A percentile compares a stretch with the other conserved stretches of the same genome.
Evolutionary conservation across 2,888 invertebrate species (phyloP).

Genomic region (Eretmocerus hayati): DNA sequence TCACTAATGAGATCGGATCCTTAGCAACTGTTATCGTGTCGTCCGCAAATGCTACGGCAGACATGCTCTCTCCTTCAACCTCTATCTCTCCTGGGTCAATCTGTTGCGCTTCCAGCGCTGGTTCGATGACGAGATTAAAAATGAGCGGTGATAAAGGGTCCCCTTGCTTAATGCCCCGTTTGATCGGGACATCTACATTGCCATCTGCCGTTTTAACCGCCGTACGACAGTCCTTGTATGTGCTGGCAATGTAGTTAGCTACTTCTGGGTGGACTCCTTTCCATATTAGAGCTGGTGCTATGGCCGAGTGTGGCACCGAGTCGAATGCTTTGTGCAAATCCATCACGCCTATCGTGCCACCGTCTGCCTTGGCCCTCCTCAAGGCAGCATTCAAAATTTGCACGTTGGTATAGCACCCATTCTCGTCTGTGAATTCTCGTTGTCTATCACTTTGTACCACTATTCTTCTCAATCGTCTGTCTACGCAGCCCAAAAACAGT

Average conservation of each 20-base stretch:
- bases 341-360: background rate
- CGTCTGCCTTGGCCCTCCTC: background rate
- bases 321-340: conserved; percentile 23
- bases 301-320: conserved; percentile 9
- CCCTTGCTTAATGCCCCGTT: conserved; percentile 47
- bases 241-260: background rate
- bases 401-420: conserved; percentile 1
- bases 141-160: conserved; percentile 37
- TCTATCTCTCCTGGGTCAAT: background rate
- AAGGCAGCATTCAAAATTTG: conserved; percentile 15
- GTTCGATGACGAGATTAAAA: conserved; percentile 11
- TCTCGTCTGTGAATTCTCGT: background rate
- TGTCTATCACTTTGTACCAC: background rate
- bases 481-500: background rate
- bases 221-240: conserved; percentile 1
- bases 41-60: background rate
- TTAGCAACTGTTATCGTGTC: background rate
- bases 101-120: background rate
- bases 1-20: too few species aligned
- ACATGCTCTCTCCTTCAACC: background rate
- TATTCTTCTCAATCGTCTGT: background rate
- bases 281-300: background rate
- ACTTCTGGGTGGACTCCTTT: background rate
- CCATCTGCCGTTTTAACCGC: conserved; percentile 20
- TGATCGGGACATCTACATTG: conserved; percentile 1